Conservation (phyloP, 2,888 invertebrate genomes). For the Phorcus lineatus region DNA sequence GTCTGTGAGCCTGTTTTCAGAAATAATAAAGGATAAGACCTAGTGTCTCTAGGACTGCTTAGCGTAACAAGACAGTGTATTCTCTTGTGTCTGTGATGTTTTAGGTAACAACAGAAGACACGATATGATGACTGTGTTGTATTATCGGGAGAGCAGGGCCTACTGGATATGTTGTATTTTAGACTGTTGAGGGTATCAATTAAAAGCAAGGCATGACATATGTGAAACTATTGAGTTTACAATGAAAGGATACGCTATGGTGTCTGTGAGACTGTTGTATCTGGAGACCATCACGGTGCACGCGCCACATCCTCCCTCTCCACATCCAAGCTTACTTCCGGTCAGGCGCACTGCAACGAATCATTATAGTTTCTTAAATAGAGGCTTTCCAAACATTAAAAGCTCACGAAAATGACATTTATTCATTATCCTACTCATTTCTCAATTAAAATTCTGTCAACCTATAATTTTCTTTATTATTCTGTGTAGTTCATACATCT, state of each 20-base stretch:
- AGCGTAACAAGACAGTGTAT: no score
- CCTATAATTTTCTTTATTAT: no score
- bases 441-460: no score
- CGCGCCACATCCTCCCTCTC: constrained; percentile 86
- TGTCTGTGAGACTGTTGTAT: constrained; percentile 79
- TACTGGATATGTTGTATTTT: neutral
- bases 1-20: no score
- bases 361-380: neutral
- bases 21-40: no score
- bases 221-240: neutral
- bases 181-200: neutral
- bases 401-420: no score
- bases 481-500: no score
- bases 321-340: constrained; percentile 43
- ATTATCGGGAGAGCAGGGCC: no score
- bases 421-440: no score
- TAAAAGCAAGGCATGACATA: neutral
- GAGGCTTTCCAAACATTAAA: no score
- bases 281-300: constrained; percentile 95
- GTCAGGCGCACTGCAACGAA: constrained; percentile 36
- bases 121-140: neutral
- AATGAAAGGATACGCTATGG: constrained; percentile 61
- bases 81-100: no score
- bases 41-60: no score
- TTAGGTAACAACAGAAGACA: neutral